Evolutionary conservation across 2,888 invertebrate species (phyloP).

Genomic region (Chrysomela aeneicollis): DNA sequence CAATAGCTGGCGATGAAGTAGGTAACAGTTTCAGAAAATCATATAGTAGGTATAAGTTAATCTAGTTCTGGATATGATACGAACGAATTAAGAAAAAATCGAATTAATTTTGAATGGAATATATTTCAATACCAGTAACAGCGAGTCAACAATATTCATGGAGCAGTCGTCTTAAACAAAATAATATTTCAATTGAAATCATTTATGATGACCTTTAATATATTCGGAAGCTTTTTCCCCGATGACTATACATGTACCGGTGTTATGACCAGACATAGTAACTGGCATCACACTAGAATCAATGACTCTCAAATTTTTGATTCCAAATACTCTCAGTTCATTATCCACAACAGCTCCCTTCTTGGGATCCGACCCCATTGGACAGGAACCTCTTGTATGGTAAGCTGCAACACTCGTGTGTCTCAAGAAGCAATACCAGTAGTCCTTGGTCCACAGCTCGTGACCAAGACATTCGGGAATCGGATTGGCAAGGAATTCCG

Average conservation of each 20-base stretch:
- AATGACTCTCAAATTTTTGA: constrained; percentile 67
- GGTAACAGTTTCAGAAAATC: too few species aligned
- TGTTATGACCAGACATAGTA: constrained; percentile 71
- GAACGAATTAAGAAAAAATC: background rate
- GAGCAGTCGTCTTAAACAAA: too few species aligned
- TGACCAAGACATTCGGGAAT: constrained; percentile 60
- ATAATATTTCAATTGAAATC: background rate
- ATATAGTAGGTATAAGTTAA: too few species aligned
- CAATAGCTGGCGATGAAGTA: too few species aligned
- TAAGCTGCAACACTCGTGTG: constrained; percentile 60
- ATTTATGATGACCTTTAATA: constrained; percentile 60
- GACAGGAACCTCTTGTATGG: constrained; percentile 73
- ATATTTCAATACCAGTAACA: background rate
- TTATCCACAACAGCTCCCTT: constrained; percentile 69
- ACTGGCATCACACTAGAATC: constrained; percentile 72
- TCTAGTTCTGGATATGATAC: too few species aligned
- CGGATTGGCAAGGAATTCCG: constrained; percentile 47
- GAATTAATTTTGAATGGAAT: background rate
- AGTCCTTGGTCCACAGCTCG: constrained; percentile 67
- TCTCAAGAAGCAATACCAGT: constrained; percentile 70
- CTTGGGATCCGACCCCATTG: constrained; percentile 71
- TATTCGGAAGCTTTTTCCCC: constrained; percentile 74
- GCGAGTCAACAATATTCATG: background rate
- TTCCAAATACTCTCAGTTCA: constrained; percentile 68
- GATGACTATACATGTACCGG: constrained; percentile 73